phyloP scores from a whole-genome alignment of 2,888 invertebrate species.

The Eurois occulta region DNA sequence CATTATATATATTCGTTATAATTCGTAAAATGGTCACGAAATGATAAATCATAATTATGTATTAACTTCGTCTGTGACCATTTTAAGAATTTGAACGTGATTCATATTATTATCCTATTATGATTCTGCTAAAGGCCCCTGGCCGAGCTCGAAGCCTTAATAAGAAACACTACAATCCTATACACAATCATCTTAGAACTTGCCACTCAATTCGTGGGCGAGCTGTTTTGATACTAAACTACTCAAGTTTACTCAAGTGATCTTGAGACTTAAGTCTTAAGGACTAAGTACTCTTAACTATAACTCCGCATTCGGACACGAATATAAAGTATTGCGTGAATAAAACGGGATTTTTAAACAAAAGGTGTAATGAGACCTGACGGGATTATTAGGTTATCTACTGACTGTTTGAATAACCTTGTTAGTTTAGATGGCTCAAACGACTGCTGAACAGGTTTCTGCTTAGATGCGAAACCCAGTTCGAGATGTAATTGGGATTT shows the following conservation, averaged over 20 bases:
- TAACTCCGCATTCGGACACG: constrained; percentile 20
- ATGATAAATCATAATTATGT: too few relatives aligned
- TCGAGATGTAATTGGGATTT: neutral
- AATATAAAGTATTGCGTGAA: constrained; percentile 21
- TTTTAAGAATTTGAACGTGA: too few relatives aligned
- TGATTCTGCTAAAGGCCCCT: too few relatives aligned
- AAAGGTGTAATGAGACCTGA: neutral
- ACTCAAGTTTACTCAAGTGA: constrained; percentile 34
- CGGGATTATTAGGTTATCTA: constrained; percentile 1
- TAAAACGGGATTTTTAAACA: constrained; percentile 14
- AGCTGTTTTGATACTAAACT: constrained; percentile 40
- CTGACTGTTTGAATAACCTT: neutral
- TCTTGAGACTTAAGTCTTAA: constrained; percentile 18
- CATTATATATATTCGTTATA: too few relatives aligned
- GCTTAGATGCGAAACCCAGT: neutral
- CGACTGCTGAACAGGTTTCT: too few relatives aligned
- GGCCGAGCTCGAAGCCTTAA: neutral
- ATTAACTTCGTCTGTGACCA: too few relatives aligned
- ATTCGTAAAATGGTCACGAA: too few relatives aligned
- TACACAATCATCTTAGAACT: neutral
- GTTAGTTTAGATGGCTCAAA: neutral
- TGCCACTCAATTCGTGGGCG: constrained; percentile 1
- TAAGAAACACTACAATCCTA: neutral
- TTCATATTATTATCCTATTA: too few relatives aligned
- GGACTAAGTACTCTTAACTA: constrained; percentile 28